Evolutionary conservation across 2,797 vertebrate genomes (phyloP), one percentile per base, ranked within the genome.

Genomic region (Gymnopithys bicolor): DNA sequence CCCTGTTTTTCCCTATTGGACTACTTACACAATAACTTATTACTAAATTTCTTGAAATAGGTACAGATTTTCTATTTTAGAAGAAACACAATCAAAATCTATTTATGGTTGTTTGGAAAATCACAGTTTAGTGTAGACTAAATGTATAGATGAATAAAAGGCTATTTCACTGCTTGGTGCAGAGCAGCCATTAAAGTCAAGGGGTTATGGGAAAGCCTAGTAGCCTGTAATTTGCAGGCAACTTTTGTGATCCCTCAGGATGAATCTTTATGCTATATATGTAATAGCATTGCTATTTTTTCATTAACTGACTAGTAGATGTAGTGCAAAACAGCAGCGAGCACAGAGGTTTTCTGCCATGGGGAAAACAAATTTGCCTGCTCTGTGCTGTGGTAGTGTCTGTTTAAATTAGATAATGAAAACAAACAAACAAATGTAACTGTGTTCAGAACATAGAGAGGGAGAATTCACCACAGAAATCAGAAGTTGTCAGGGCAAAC

Each of bases 41-140:
- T 74, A 88, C 71, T 71, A 87, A 41, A 39, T 87, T 89, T 92
- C 53, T 91, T 93, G 62, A 93, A 94, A 77, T 69, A 86, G 52
- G 45, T 69, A 87, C 67, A 48, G 52, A 84, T 95, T 95, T 96
- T 95, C 49, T 53, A 63, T 94, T 96, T 96, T 95, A 48, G 66
- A 58, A 87, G 48, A 51, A 92, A 68, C 68, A 46, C 18, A 87
- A 66, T 56, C 39, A 25, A 67, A 91, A 53, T 59, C 39, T 83
- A 75, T 88, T 96, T 84, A 85, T 9, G 6, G 30, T 60, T 85
- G 68, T 16, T 92, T 88, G 69, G 82, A 97, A 88, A 93, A 69
- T 66, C 84, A 70, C 70, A 56, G 14, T 17, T 92, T 70, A 87
- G 43, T 21, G 52, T 28, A 68, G 35, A 59, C 46, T 81, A 85